A percentile compares a stretch with the other conserved stretches of the same genome.
These are phyloP conservation scores for Ivindomyrus marchei DNA, from an alignment of 2,113 vertebrate genomes.

Conservation along the genomic window DNA sequence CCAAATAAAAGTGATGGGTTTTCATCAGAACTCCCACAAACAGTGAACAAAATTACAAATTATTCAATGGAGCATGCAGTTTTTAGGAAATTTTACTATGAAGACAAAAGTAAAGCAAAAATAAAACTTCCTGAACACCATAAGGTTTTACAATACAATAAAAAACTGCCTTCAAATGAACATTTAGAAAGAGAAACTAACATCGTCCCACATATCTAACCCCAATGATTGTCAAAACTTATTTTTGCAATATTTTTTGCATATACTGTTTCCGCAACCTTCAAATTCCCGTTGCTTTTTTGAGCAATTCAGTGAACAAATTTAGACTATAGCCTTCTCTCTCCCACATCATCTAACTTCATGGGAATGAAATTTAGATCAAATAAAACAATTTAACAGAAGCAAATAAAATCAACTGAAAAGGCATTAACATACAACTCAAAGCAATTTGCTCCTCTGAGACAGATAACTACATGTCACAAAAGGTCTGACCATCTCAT, in stretches of 20 bases:
- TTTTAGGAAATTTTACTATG: conserved; percentile 49
- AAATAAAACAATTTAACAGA: conserved; percentile 15
- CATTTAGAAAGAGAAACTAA: conserved; percentile 12
- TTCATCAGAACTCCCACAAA: not conserved
- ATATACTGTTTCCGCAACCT: conserved; percentile 48
- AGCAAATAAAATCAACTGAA: conserved; percentile 11
- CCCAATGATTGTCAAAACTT: conserved; percentile 58
- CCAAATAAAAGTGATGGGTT: not conserved
- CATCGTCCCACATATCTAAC: conserved; percentile 28
- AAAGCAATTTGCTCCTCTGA: conserved; percentile 10
- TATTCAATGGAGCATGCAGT: not conserved
- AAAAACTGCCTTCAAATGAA: conserved; percentile 11
- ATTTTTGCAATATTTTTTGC: conserved; percentile 36
- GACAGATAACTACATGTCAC: not conserved
- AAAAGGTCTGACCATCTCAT: not conserved
- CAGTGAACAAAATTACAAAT: not conserved
- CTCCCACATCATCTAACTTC: conserved; percentile 19
- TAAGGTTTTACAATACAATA: conserved; percentile 25
- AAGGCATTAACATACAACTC: not conserved
- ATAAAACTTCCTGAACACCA: conserved; percentile 29
- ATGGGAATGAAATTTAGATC: not conserved
- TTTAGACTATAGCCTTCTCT: conserved; percentile 17
- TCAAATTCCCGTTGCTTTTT: conserved; percentile 14
- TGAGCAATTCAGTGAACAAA: conserved; percentile 25
- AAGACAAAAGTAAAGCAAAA: conserved; percentile 43